Evolutionary conservation across 2,113 vertebrate genomes (phyloP).

Genomic region (Uria lomvia): DNA sequence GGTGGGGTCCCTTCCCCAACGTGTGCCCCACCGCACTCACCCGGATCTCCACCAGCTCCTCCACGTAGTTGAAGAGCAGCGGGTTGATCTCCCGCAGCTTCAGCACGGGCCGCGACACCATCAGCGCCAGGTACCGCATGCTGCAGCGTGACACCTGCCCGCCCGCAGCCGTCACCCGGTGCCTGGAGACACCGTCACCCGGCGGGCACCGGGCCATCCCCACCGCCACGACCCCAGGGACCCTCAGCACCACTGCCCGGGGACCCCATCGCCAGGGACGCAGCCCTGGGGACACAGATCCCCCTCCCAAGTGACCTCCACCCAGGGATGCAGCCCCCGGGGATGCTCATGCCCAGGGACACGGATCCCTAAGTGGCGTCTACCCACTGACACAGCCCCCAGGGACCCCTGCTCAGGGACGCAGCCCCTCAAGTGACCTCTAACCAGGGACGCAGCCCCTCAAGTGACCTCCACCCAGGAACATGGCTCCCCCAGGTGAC

Average conservation of each 20-base stretch:
- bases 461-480: neutral
- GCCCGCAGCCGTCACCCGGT: rapidly evolving
- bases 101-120: conserved; percentile 90
- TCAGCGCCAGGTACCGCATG: conserved; percentile 91
- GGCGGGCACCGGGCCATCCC: rapidly evolving
- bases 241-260: neutral
- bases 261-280: neutral
- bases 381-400: neutral
- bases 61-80: conserved; percentile 95
- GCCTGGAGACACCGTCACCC: neutral
- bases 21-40: conserved; percentile 64
- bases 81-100: conserved; percentile 94
- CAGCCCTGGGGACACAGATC: rapidly evolving
- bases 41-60: conserved; percentile 96
- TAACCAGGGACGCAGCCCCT: neutral
- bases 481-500: neutral
- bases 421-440: neutral
- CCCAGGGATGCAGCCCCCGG: neutral
- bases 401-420: too few species aligned
- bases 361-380: too few species aligned
- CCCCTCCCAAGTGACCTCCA: neutral
- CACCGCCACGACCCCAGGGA: rapidly evolving
- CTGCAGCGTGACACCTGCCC: conserved; percentile 92
- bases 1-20: neutral
- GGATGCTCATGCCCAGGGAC: neutral